These are phyloP conservation scores for Blomia tropicalis DNA, from an alignment of 2,888 invertebrate species.

Conservation along the genomic window DNA sequence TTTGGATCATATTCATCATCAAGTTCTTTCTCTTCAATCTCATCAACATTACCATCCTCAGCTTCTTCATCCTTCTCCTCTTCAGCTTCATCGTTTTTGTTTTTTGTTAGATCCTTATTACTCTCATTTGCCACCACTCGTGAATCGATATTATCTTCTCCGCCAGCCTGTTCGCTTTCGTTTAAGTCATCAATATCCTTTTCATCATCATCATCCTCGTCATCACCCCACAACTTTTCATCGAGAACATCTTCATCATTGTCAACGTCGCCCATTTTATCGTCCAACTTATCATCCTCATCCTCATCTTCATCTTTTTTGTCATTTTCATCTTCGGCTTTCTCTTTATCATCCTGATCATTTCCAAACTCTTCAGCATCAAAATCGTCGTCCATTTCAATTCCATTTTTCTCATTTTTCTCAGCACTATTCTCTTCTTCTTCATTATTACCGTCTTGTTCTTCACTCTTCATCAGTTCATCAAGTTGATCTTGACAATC, in stretches of 20 bases:
- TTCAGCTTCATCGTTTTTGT: constrained; percentile 39
- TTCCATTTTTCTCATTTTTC: constrained; percentile 47
- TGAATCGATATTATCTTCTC: constrained; percentile 38
- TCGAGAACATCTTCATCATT: constrained; percentile 35
- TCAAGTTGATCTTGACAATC: constrained; percentile 77
- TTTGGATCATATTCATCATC: constrained; percentile 31
- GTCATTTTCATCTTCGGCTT: constrained; percentile 14
- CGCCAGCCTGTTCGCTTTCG: constrained; percentile 34
- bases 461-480: constrained; percentile 61
- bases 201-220: constrained; percentile 44
- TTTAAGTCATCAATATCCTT: constrained; percentile 49
- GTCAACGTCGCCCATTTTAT: constrained; percentile 25
- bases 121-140: constrained; percentile 61
- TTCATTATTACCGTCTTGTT: constrained; percentile 46
- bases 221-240: constrained; percentile 44
- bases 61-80: constrained; percentile 42
- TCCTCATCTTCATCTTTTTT: constrained; percentile 16
- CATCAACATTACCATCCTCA: constrained; percentile 50
- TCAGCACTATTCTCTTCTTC: constrained; percentile 15
- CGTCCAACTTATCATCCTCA: constrained; percentile 25
- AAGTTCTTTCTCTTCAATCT: constrained; percentile 49
- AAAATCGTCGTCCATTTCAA: constrained; percentile 92
- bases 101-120: constrained; percentile 29
- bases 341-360: constrained; percentile 41
- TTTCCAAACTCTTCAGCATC: constrained; percentile 60